Evolutionary conservation across 1,140 invertebrate genomes (phyloP).

Genomic region (Caenorhabditis briggsae): DNA sequence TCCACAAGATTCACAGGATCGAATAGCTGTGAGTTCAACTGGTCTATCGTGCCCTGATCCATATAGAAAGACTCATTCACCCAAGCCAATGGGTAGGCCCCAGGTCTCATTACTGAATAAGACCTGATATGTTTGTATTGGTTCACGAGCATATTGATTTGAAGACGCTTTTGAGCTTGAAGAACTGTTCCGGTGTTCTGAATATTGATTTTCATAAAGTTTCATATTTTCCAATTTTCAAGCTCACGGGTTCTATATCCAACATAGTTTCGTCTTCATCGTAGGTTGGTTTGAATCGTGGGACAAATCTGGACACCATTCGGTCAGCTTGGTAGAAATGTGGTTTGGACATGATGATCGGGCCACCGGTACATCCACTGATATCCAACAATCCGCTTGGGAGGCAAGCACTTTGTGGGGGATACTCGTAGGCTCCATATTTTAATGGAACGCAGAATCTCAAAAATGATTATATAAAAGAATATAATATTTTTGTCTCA

Average conservation of each 20-base stretch:
- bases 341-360: constrained; percentile 62
- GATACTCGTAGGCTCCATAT: constrained; percentile 55
- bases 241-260: constrained; percentile 64
- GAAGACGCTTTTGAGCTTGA: constrained; percentile 61
- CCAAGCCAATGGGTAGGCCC: constrained; percentile 65
- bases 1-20: constrained; percentile 17
- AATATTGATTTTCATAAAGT: neutral
- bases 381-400: constrained; percentile 62
- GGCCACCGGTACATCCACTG: constrained; percentile 56
- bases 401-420: constrained; percentile 43
- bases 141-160: constrained; percentile 64
- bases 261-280: constrained; percentile 62
- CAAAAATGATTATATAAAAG: neutral
- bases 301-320: constrained; percentile 52
- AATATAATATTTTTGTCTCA: neutral
- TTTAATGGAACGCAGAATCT: constrained; percentile 59
- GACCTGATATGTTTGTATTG: constrained; percentile 58
- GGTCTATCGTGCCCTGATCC: constrained; percentile 57
- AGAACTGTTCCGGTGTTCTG: constrained; percentile 66
- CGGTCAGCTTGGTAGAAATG: constrained; percentile 63
- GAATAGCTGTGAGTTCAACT: constrained; percentile 57
- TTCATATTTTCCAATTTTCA: no score
- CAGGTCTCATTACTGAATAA: constrained; percentile 58
- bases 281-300: constrained; percentile 63
- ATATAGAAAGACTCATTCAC: constrained; percentile 62